These are phyloP conservation scores for Phymastichus coffea DNA, from an alignment of 1,140 invertebrate genomes.

Conservation along the genomic window DNA sequence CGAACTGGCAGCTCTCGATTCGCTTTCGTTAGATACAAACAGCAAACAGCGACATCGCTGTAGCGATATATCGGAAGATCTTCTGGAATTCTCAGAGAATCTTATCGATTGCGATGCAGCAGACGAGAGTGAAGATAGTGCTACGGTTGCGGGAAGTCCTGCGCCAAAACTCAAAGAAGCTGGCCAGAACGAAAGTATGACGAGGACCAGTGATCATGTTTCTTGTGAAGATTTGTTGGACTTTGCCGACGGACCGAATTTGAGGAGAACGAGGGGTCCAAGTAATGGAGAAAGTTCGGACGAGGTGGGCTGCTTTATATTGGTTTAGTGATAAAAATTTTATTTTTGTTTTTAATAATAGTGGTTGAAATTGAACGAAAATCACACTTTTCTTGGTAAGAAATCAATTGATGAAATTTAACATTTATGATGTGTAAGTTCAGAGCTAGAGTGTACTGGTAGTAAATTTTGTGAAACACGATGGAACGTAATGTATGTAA, in stretches of 20 bases:
- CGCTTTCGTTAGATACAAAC: slow-evolving; percentile 33
- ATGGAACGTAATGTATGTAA: too few species aligned
- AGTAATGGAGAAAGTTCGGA: slow-evolving; percentile 82
- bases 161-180: not conserved
- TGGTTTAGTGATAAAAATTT: too few species aligned
- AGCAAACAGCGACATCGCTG: slow-evolving; percentile 32
- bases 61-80: slow-evolving; percentile 44
- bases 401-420: too few species aligned
- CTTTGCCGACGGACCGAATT: slow-evolving; percentile 81
- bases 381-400: too few species aligned
- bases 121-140: slow-evolving; percentile 20
- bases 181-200: slow-evolving; percentile 14
- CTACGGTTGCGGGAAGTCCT: not conserved
- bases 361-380: too few species aligned
- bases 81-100: slow-evolving; percentile 49
- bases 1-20: slow-evolving; percentile 66
- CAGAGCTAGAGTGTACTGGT: too few species aligned
- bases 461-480: too few species aligned
- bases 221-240: slow-evolving; percentile 91
- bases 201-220: slow-evolving; percentile 70
- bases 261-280: slow-evolving; percentile 63
- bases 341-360: too few species aligned
- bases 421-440: too few species aligned
- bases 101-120: slow-evolving; percentile 37
- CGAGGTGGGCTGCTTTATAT: slow-evolving; percentile 82